A percentile compares a stretch with the other conserved stretches of the same genome.
Conservation (phyloP, 2,888 invertebrate genomes). For the Brachypalpus laphriformis region DNA sequence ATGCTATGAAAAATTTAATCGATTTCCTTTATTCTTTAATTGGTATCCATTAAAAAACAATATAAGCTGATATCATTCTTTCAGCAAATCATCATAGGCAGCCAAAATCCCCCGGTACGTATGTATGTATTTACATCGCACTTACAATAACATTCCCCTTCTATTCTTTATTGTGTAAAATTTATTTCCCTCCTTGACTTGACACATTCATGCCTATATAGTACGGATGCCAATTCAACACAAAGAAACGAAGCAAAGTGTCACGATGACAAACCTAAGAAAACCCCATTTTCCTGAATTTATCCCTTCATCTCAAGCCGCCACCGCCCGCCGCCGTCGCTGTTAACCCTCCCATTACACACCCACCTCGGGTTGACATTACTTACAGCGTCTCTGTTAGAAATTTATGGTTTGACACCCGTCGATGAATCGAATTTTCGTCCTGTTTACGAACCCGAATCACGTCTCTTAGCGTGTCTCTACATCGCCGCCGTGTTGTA, state of each 20-base stretch:
- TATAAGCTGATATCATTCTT: background rate
- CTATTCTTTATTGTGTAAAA: conserved; percentile 3
- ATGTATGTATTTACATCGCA: background rate
- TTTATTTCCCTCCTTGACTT: background rate
- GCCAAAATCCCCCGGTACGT: background rate
- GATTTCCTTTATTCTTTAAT: background rate
- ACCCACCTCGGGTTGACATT: conserved; percentile 40
- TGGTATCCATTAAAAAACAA: background rate
- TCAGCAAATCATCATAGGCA: background rate
- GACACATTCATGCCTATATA: background rate
- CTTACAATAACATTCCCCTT: background rate
- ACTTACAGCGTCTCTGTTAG: conserved; percentile 54
- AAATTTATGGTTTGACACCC: conserved; percentile 72
- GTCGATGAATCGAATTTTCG: conserved; percentile 67
- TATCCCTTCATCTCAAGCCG: conserved; percentile 41
- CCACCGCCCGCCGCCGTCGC: background rate
- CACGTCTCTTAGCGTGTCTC: conserved; percentile 50
- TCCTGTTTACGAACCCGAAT: conserved; percentile 54
- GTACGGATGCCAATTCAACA: conserved; percentile 1
- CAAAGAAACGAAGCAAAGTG: conserved; percentile 37
- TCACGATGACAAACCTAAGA: conserved; percentile 49
- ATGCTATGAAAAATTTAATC: no score
- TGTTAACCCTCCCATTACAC: background rate
- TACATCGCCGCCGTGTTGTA: conserved; percentile 30
- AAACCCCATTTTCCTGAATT: conserved; percentile 27